Conservation (phyloP, 2,888 invertebrate genomes). For the Germaria angustata region DNA sequence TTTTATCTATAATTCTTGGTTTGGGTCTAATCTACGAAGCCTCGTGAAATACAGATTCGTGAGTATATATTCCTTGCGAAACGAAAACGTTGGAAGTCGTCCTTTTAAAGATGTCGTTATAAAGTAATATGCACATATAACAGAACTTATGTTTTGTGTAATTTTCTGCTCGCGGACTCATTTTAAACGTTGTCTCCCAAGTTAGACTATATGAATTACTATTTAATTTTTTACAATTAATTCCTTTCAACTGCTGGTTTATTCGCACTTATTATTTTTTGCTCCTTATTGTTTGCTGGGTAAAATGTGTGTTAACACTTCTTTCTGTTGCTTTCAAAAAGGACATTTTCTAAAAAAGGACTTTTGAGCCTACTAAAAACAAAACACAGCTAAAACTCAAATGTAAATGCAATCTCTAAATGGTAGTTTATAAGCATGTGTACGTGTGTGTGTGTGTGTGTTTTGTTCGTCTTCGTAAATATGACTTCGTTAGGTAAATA, state of each 20-base stretch:
- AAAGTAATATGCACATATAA: too few relatives aligned
- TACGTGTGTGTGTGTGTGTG: conserved; percentile 11
- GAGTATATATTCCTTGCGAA: too few relatives aligned
- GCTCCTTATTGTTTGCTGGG: conserved; percentile 2
- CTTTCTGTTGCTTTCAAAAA: conserved; percentile 42
- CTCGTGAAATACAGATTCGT: too few relatives aligned
- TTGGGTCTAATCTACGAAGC: too few relatives aligned
- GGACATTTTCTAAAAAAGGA: conserved; percentile 49
- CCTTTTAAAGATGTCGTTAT: too few relatives aligned
- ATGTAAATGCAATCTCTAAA: conserved; percentile 26
- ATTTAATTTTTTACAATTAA: too few relatives aligned
- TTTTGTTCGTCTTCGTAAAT: conserved; percentile 53
- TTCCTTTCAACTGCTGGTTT: not conserved
- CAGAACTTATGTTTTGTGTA: too few relatives aligned
- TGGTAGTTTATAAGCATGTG: not conserved
- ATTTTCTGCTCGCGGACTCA: too few relatives aligned
- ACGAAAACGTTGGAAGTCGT: too few relatives aligned
- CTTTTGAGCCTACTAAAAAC: conserved; percentile 53
- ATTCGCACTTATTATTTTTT: conserved; percentile 19
- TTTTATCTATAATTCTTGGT: too few relatives aligned
- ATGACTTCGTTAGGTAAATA: conserved; percentile 22
- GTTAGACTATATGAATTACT: too few relatives aligned
- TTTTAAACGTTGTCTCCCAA: too few relatives aligned
- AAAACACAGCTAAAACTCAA: conserved; percentile 36
- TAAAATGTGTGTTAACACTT: conserved; percentile 60